A percentile compares a stretch with the other conserved stretches of the same genome.
These are phyloP conservation scores for Cyprinodon diabolis DNA, from an alignment of 2,797 vertebrate genomes.

Conservation along the genomic window DNA sequence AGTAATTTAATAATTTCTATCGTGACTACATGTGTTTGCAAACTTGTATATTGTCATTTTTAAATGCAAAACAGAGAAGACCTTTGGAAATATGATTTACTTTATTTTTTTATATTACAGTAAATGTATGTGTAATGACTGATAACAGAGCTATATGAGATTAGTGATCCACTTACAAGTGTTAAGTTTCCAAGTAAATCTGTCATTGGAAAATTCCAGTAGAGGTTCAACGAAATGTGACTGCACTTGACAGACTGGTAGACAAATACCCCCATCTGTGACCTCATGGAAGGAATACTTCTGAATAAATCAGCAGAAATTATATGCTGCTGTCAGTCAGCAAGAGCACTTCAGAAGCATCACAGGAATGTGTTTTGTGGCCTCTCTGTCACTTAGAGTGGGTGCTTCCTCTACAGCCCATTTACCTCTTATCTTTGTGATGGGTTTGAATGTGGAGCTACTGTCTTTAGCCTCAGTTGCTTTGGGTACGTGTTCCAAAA, in stretches of 20 bases:
- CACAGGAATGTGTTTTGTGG: conserved; percentile 52
- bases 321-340: conserved; percentile 57
- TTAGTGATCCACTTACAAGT: conserved; percentile 26
- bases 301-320: conserved; percentile 61
- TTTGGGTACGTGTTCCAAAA: conserved; percentile 16
- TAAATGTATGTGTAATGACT: conserved; percentile 8
- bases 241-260: conserved; percentile 46
- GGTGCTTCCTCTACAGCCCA: conserved; percentile 52
- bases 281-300: conserved; percentile 55
- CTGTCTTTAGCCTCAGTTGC: conserved; percentile 29
- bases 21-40: background rate
- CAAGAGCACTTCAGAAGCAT: conserved; percentile 49
- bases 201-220: conserved; percentile 38
- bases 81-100: background rate
- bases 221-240: conserved; percentile 55
- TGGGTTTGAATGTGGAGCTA: conserved; percentile 39
- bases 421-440: conserved; percentile 49
- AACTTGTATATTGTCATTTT: background rate
- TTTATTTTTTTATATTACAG: background rate
- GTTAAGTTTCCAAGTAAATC: conserved; percentile 31
- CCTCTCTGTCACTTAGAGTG: conserved; percentile 52
- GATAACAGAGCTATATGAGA: conserved; percentile 18
- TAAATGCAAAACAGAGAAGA: conserved; percentile 10
- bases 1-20: background rate
- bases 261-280: conserved; percentile 48